Evolutionary conservation across 64 coral and sea anemone genomes (phyloP), one percentile per base, ranked within the genome.

Genomic region (Anthopleura sola): DNA sequence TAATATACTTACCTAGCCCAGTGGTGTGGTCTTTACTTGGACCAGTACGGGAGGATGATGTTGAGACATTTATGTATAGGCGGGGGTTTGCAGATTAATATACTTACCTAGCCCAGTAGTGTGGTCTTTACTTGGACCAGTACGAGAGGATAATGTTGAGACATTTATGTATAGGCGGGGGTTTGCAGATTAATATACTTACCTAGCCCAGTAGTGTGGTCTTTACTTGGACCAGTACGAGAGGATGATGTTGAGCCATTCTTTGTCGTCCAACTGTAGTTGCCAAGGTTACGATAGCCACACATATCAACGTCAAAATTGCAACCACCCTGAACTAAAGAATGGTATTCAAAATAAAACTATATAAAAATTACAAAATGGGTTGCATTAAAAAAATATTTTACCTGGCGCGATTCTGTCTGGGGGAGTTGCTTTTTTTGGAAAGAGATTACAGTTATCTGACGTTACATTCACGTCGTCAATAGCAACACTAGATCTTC

Each of bases 171-270:
- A 53, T 53, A 53, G 40, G 50, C 50, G 11, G 16, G 13, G 7
- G 7, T 53, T 53, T 2, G 20, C 18, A 79, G 37, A 79, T 18
- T 19, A 15, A 49, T 21, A 36, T 86, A 47, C 75, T 31, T 58
- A 79, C 37, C 86, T 1, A 37, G 14, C 40, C n/a, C 39, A 19
- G 87, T 88, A 10, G 87, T 83, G 33, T 88, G 87, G 33, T 88
- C 87, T 5, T 28, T 64, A 2, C 23, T 48, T 37, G 87, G 87
- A 28, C 87, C 87, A 51, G 87, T 88, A 1, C 29, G 17, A 18
- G 7, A 6, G 46, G 87, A 82, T 16, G 26, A 7, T 34, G 87
- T 88, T 16, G 36, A 17, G 4, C 79, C 87, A 0, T 11, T 29
- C 0, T 20, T 2, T 47, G 39, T 46, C 5, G 10, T 71, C 87